These are phyloP conservation scores for Sibirionetta formosa DNA, from an alignment of 2,797 vertebrate genomes.

Conservation along the genomic window DNA sequence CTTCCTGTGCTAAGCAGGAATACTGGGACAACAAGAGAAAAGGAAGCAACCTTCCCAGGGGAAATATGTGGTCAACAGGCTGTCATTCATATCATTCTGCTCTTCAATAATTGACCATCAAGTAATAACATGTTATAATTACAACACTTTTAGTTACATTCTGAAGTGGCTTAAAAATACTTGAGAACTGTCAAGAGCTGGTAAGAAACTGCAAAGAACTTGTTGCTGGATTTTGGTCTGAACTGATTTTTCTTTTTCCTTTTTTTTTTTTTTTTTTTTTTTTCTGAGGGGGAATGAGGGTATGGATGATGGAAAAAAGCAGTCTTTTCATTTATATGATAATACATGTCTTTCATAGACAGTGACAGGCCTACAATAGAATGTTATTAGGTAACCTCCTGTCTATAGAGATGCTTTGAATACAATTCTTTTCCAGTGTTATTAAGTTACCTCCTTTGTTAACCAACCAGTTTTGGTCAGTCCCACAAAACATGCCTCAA, in stretches of 20 bases:
- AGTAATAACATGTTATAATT: neutral
- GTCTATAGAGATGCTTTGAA: slow-evolving; percentile 57
- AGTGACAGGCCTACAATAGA: slow-evolving; percentile 51
- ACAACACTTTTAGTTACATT: rapidly evolving
- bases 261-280: neutral
- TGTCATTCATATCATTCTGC: neutral
- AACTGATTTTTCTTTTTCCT: neutral
- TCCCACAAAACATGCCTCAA: slow-evolving; percentile 44
- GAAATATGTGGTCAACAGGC: neutral
- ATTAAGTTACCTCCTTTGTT: slow-evolving; percentile 59
- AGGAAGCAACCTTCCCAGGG: neutral
- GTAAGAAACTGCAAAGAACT: neutral
- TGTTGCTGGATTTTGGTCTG: neutral
- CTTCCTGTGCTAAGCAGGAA: neutral
- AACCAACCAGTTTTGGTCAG: slow-evolving; percentile 58
- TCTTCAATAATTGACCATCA: neutral
- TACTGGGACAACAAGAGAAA: neutral
- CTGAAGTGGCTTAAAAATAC: neutral
- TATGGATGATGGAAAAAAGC: slow-evolving; percentile 24
- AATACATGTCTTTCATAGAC: slow-evolving; percentile 59
- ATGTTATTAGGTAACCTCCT: slow-evolving; percentile 64
- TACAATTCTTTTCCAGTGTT: slow-evolving; percentile 44
- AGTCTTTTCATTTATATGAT: slow-evolving; percentile 70
- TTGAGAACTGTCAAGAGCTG: neutral
- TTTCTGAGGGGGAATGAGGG: neutral